Conservation (phyloP, 2,888 invertebrate genomes). For the Dione juno region DNA sequence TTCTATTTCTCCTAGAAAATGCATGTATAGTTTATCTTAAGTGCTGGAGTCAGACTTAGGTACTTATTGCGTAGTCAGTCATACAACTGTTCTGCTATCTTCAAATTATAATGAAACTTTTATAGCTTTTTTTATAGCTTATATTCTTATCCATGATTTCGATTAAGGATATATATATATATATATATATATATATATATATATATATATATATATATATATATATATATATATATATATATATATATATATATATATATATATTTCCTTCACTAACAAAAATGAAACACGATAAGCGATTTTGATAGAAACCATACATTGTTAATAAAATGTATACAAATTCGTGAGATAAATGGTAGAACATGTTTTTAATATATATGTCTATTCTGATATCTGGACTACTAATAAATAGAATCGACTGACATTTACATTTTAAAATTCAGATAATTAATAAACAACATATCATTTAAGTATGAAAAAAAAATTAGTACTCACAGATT, state of each 20-base stretch:
- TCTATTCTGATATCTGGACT: no score
- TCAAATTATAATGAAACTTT: conserved; percentile 80
- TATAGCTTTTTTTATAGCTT: conserved; percentile 67
- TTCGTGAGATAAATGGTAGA: no score
- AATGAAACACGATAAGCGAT: no score
- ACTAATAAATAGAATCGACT: neutral
- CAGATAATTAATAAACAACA: neutral
- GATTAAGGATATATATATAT: no score
- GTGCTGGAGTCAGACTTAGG: conserved; percentile 60
- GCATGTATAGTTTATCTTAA: conserved; percentile 56
- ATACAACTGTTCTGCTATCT: conserved; percentile 78
- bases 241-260: no score
- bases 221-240: no score
- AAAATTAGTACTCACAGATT: conserved; percentile 35
- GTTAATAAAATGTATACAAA: no score
- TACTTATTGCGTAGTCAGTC: conserved; percentile 71
- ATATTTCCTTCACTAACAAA: no score
- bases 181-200: no score
- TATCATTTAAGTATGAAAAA: neutral
- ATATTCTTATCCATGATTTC: conserved; percentile 5
- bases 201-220: no score
- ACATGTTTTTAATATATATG: no score
- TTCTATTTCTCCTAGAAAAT: conserved; percentile 3
- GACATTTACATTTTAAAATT: neutral
- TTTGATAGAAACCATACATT: no score